Conservation (phyloP, 1,140 invertebrate species). For the Micrasema minimum region DNA sequence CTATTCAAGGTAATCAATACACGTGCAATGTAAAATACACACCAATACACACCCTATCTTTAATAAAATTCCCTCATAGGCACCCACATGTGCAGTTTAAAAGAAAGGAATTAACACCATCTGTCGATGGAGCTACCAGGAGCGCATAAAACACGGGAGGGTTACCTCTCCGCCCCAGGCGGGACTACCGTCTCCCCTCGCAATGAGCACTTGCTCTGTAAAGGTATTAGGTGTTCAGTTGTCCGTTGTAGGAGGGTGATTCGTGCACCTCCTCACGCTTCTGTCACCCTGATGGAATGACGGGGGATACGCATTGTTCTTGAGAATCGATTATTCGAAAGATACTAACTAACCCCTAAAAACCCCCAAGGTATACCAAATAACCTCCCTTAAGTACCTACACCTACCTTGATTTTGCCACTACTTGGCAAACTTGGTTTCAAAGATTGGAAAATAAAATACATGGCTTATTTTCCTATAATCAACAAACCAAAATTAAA, state of each 20-base stretch:
- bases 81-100: conserved; percentile 52
- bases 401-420: too few relatives aligned
- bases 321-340: conserved; percentile 30
- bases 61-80: conserved; percentile 48
- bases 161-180: conserved; percentile 41
- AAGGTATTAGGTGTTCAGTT: conserved; percentile 50
- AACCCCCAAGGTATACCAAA: too few relatives aligned
- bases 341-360: conserved; percentile 1
- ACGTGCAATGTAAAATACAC: not conserved
- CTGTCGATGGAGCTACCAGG: conserved; percentile 45
- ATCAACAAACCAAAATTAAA: too few relatives aligned
- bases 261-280: conserved; percentile 12
- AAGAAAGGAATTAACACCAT: conserved; percentile 54
- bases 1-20: conserved; percentile 29
- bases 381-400: too few relatives aligned
- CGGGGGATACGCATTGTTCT: conserved; percentile 41
- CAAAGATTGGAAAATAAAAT: too few relatives aligned
- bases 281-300: conserved; percentile 29
- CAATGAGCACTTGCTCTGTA: conserved; percentile 18
- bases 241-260: conserved; percentile 33
- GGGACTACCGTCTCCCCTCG: conserved; percentile 1
- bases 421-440: too few relatives aligned
- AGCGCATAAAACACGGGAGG: conserved; percentile 43
- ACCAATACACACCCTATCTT: conserved; percentile 16
- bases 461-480: too few relatives aligned